phyloP scores from a whole-genome alignment of 1,140 invertebrate genomes.

The Berghia stephanieae region DNA sequence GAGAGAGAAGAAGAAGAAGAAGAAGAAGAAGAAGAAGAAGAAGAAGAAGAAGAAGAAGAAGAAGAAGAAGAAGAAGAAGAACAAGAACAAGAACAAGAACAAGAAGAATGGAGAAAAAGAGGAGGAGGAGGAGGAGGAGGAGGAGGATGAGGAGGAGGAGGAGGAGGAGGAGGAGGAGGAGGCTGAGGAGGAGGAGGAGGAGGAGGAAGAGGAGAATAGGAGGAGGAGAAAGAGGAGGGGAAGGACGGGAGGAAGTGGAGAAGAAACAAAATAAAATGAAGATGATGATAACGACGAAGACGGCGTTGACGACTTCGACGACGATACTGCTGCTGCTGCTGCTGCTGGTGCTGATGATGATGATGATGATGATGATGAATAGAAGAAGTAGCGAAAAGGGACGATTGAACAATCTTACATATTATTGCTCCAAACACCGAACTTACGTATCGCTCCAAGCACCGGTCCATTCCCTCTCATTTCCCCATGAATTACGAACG shows the following conservation, averaged over 20 bases:
- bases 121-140: no score
- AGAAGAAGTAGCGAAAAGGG: neutral
- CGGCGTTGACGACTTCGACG: no score
- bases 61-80: no score
- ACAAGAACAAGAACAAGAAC: neutral
- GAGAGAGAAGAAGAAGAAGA: neutral
- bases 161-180: no score
- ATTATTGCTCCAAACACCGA: constrained; percentile 71
- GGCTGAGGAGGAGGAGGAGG: no score
- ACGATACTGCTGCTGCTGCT: no score
- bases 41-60: neutral
- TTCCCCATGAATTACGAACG: constrained; percentile 97
- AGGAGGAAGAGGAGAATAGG: no score
- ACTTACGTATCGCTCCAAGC: constrained; percentile 91
- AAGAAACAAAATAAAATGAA: neutral
- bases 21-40: neutral
- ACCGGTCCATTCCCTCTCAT: constrained; percentile 97
- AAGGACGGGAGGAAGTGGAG: neutral
- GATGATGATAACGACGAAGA: neutral
- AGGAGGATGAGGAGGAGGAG: no score
- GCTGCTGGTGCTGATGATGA: no score
- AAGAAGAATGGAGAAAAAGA: neutral
- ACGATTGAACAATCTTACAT: no score
- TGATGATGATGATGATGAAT: neutral
- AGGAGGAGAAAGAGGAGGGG: neutral